Conservation (phyloP, 2,113 vertebrate genomes). For the Stegastes partitus region DNA sequence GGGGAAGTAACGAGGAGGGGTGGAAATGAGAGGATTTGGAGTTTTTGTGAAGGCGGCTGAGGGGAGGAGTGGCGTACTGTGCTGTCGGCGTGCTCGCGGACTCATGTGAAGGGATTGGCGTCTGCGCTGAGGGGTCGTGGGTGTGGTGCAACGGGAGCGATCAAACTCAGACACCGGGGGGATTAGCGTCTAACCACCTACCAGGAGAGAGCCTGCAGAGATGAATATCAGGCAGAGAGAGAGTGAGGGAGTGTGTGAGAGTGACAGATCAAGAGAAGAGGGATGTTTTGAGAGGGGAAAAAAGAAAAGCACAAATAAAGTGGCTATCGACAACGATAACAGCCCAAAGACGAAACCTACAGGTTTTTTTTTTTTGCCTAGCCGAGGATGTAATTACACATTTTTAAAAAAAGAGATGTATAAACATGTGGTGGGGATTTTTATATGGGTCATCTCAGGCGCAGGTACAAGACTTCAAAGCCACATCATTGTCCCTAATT, state of each 20-base stretch:
- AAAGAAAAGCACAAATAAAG: constrained; percentile 1
- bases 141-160: constrained; percentile 20
- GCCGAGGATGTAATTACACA: constrained; percentile 4
- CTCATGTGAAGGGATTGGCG: constrained; percentile 33
- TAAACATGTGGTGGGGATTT: constrained; percentile 14
- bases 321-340: not conserved
- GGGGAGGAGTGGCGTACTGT: not conserved
- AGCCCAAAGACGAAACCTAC: not conserved
- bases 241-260: not conserved
- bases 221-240: constrained; percentile 29
- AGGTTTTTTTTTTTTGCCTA: constrained; percentile 26
- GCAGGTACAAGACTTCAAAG: constrained; percentile 44
- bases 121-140: not conserved
- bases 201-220: constrained; percentile 32
- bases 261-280: not conserved
- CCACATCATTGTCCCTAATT: constrained; percentile 26
- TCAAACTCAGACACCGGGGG: constrained; percentile 54
- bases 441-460: constrained; percentile 2
- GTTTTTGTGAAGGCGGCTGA: not conserved
- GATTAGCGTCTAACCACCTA: constrained; percentile 54
- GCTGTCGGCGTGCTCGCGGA: not conserved
- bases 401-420: not conserved
- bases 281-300: not conserved
- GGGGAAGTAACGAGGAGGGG: not conserved
- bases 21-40: constrained; percentile 43